Evolutionary conservation across 2,888 invertebrate species (phyloP), one percentile per base, ranked within the genome.

Genomic region (Chloromyia formosa): DNA sequence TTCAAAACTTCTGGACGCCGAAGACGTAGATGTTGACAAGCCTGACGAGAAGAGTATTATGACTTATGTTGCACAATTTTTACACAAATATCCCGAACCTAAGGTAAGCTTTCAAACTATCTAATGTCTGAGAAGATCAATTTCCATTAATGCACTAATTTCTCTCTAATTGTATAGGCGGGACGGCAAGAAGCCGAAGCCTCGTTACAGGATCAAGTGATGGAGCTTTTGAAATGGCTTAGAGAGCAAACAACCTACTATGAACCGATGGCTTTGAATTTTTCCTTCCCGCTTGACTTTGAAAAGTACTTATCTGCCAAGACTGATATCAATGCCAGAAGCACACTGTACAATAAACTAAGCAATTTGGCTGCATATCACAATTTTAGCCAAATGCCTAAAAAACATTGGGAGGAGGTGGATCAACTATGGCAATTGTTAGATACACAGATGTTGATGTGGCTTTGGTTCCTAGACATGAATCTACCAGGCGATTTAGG

Each of bases 61-160:
- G 97, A 98, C 98, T 40, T 98, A 98, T 85, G 97, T 98, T 77
- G 97, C 98, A 54, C 97, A 98, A 87, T 98, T 98, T 87, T 88
- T 98, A 82, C 96, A 97, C 85, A 96, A 96, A 87, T 95, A 94
- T 86, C 94, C 94, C 62, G 94, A 95, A 87, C 94, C 94, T 69
- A 93, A 91, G 86, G 90, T 90, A 78, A 82, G 80, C 77, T 22
- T 9, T 5, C 45, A 45, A 45, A 20, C 35, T 62, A n/a, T n/a
- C n/a, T n/a, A n/a, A n/a, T n/a, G n/a, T n/a, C n/a, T n/a, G n/a
- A n/a, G n/a, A n/a, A n/a, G n/a, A n/a, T n/a, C n/a, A n/a, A n/a
- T n/a, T n/a, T n/a, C n/a, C n/a, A n/a, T n/a, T n/a, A n/a, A n/a
- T 54, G 54, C 16, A 16, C 54, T n/a, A 12, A 54, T 54, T 54